Conservation (phyloP, 2,888 invertebrate species). For the Rotaria macrura region DNA sequence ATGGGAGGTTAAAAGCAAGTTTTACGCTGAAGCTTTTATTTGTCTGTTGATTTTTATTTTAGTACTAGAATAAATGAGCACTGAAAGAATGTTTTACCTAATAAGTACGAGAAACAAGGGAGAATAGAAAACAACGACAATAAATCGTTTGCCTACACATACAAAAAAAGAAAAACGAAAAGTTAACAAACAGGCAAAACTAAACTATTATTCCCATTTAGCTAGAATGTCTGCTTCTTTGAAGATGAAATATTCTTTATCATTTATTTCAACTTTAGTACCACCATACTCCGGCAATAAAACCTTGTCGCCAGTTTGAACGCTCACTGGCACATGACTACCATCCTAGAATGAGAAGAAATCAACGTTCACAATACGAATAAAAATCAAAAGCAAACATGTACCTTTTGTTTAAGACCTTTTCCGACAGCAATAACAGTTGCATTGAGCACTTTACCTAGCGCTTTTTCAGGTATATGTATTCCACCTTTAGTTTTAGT, state of each 20-base stretch:
- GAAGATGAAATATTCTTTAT: conserved; percentile 83
- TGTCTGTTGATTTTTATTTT: background rate
- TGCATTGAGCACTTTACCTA: conserved; percentile 78
- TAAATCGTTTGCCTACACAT: background rate
- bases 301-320: conserved; percentile 83
- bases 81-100: background rate
- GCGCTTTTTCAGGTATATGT: conserved; percentile 88
- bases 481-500: conserved; percentile 89
- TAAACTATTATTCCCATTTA: conserved; percentile 55
- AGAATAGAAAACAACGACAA: background rate
- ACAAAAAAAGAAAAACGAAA: background rate
- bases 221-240: conserved; percentile 89
- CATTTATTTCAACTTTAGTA: conserved; percentile 77
- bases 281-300: conserved; percentile 96
- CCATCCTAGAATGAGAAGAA: conserved; percentile 55
- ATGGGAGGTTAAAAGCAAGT: too few species aligned
- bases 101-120: background rate
- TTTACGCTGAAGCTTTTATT: background rate
- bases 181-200: too few species aligned
- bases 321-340: conserved; percentile 64
- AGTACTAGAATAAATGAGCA: background rate
- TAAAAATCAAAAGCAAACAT: background rate
- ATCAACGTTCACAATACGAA: background rate
- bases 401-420: conserved; percentile 64
- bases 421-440: conserved; percentile 88